Conservation (phyloP, 1,140 invertebrate species). For the Phymastichus coffea region DNA sequence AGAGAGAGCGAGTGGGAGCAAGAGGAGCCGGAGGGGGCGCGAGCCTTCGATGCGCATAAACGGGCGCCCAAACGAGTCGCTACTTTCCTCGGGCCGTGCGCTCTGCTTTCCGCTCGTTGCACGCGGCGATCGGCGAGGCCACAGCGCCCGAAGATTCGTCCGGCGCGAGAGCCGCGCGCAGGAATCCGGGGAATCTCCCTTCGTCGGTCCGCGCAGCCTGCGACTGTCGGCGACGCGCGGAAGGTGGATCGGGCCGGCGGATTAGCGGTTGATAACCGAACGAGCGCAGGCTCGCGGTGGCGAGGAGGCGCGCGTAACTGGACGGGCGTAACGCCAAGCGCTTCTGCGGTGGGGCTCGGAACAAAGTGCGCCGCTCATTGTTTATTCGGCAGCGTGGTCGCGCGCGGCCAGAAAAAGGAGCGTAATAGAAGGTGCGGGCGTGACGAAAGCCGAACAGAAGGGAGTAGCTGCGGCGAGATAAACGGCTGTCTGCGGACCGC, state of each 20-base stretch:
- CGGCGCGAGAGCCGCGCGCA: neutral
- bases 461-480: slow-evolving; percentile 22
- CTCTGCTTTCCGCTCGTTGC: no score
- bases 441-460: neutral
- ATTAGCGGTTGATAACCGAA: no score
- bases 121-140: no score
- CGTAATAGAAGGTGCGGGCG: neutral
- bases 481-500: slow-evolving; percentile 29
- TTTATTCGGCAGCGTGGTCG: neutral
- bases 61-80: no score
- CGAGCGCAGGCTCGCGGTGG: no score
- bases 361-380: neutral
- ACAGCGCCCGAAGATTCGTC: neutral
- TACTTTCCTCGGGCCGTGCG: no score
- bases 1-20: neutral
- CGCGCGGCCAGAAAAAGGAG: neutral
- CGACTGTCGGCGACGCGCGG: no score
- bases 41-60: no score
- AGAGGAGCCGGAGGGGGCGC: slow-evolving; percentile 1
- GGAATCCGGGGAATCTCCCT: slow-evolving; percentile 38
- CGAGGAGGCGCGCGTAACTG: no score
- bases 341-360: no score
- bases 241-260: no score
- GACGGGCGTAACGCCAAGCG: no score
- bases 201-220: slow-evolving; percentile 38